Evolutionary conservation across 1,140 invertebrate genomes (phyloP).

Genomic region (Wasmannia auropunctata): DNA sequence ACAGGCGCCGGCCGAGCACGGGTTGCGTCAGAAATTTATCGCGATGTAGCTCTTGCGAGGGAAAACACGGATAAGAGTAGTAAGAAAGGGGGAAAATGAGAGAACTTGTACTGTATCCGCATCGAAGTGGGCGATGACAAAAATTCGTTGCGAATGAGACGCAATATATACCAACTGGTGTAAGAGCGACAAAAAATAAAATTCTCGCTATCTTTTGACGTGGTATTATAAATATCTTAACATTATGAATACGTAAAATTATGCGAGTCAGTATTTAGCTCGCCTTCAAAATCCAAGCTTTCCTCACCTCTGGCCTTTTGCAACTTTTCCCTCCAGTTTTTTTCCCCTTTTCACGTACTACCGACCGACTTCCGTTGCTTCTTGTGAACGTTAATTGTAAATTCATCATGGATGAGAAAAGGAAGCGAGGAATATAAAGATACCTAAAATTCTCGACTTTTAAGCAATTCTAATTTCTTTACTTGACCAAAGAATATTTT

Average conservation of each 20-base stretch:
- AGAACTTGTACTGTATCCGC: not conserved
- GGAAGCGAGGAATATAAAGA: not conserved
- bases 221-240: constrained; percentile 12
- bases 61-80: not conserved
- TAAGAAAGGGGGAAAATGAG: not conserved
- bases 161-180: not conserved
- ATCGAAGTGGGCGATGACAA: not conserved
- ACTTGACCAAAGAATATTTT: not conserved
- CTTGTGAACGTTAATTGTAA: not conserved
- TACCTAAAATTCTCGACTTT: not conserved
- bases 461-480: not conserved
- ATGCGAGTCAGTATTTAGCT: not conserved
- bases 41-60: not conserved
- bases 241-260: constrained; percentile 3
- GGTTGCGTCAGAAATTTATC: constrained; percentile 17
- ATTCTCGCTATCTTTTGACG: not conserved
- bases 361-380: not conserved
- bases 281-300: not conserved
- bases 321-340: not conserved
- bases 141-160: not conserved
- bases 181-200: not conserved
- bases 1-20: not conserved
- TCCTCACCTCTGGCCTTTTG: not conserved
- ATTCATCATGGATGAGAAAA: not conserved
- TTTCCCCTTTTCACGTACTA: not conserved